These are phyloP conservation scores for Cephus pulcher DNA, from an alignment of 2,888 invertebrate species.

Conservation along the genomic window DNA sequence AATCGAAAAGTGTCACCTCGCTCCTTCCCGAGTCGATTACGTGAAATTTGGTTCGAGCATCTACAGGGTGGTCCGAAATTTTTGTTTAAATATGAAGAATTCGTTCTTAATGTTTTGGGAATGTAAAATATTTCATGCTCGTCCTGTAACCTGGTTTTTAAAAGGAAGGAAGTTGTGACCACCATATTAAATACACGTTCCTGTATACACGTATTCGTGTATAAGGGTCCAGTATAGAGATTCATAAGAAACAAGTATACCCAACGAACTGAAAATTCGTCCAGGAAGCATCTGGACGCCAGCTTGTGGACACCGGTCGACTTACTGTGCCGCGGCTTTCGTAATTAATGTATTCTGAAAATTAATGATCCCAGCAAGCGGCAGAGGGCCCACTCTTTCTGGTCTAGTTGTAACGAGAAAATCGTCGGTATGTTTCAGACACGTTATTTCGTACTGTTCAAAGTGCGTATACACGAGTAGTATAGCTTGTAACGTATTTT, in stretches of 20 bases:
- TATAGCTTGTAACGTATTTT: background rate
- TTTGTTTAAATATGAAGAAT: background rate
- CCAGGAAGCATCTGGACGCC: conserved; percentile 56
- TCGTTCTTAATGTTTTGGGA: background rate
- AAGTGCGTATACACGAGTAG: background rate
- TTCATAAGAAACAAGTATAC: background rate
- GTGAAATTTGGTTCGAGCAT: background rate
- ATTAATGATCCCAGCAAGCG: conserved; percentile 52
- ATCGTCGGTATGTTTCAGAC: background rate
- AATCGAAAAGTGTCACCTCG: background rate
- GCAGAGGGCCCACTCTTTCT: conserved; percentile 26
- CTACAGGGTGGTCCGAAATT: background rate
- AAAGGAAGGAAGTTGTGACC: background rate
- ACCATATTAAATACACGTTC: background rate
- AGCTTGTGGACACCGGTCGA: conserved; percentile 43
- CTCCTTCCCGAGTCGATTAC: background rate
- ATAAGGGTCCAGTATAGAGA: background rate
- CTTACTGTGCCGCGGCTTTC: conserved; percentile 38
- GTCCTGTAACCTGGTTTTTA: too few species aligned
- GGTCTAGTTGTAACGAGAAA: conserved; percentile 31
- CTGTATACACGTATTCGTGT: background rate
- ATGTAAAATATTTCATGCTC: background rate
- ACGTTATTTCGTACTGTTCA: background rate
- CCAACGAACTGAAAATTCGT: background rate
- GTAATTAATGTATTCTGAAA: conserved; percentile 61